A percentile compares a stretch with the other conserved stretches of the same genome.
phyloP scores from a whole-genome alignment of 2,888 invertebrate species.

The Esperia sulphurella region DNA sequence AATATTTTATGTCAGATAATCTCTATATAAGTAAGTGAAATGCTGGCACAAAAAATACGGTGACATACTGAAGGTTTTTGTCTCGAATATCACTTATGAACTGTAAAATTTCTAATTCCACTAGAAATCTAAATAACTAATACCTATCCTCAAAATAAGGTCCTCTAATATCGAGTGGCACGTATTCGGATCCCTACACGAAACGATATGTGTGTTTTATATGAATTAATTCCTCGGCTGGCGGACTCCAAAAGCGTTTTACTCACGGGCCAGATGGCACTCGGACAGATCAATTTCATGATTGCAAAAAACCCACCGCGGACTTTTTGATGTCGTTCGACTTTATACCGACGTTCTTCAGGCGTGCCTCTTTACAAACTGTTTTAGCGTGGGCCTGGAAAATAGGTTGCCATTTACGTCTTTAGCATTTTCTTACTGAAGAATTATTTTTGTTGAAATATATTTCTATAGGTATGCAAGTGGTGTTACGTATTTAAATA shows the following conservation, averaged over 20 bases:
- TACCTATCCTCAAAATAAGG: no score
- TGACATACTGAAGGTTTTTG: no score
- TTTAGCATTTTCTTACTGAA: slow-evolving; percentile 6
- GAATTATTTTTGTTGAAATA: neutral
- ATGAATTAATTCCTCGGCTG: slow-evolving; percentile 77
- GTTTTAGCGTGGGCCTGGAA: slow-evolving; percentile 23
- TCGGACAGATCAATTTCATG: slow-evolving; percentile 78
- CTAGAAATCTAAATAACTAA: no score
- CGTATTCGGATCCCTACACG: slow-evolving; percentile 32
- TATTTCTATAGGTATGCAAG: no score
- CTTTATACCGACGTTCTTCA: slow-evolving; percentile 34
- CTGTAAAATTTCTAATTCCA: no score
- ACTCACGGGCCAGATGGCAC: slow-evolving; percentile 76
- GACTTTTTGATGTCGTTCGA: slow-evolving; percentile 68
- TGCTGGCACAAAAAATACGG: no score
- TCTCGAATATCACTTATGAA: no score
- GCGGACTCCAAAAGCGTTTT: slow-evolving; percentile 68
- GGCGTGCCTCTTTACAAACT: slow-evolving; percentile 38
- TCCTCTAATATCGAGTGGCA: slow-evolving; percentile 24
- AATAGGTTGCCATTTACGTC: slow-evolving; percentile 6
- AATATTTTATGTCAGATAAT: no score
- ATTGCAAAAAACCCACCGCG: slow-evolving; percentile 68
- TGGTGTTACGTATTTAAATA: no score
- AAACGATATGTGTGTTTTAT: slow-evolving; percentile 68
- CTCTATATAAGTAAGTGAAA: no score